These are phyloP conservation scores for Centropus unirufus DNA, from an alignment of 2,113 vertebrate species.

Conservation along the genomic window DNA sequence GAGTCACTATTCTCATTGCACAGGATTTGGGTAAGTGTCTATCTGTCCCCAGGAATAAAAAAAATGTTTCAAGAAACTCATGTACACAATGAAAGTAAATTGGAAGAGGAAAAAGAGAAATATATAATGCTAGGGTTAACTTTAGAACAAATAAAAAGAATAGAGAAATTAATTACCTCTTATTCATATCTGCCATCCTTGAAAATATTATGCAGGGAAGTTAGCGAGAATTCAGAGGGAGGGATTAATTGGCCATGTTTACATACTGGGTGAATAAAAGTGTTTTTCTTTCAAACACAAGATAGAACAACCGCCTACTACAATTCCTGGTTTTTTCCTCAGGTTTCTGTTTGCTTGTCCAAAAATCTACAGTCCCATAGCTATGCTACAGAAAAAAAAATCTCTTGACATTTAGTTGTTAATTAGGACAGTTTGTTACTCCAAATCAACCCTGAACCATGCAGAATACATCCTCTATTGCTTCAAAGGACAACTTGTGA, in stretches of 20 bases:
- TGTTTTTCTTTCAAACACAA: background rate
- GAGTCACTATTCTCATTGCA: background rate
- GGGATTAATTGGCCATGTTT: background rate
- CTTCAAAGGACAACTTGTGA: background rate
- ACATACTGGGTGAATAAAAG: background rate
- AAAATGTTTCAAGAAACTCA: background rate
- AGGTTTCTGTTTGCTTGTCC: background rate
- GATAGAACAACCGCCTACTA: rapidly evolving
- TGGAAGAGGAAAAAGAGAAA: background rate
- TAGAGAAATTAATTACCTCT: background rate
- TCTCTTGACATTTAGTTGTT: background rate
- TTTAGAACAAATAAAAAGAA: background rate
- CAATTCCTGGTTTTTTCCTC: background rate
- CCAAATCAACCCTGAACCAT: background rate
- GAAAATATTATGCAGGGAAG: background rate
- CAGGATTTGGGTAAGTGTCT: background rate
- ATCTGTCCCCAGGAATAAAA: background rate
- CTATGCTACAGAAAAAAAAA: background rate
- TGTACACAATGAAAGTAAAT: background rate
- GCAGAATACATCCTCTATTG: background rate
- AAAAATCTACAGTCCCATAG: background rate
- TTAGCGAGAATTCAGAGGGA: no score
- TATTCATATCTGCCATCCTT: background rate
- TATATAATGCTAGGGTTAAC: background rate
- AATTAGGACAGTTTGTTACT: background rate